Conservation (phyloP, 2,113 vertebrate genomes). For the Saccopteryx leptura region DNA sequence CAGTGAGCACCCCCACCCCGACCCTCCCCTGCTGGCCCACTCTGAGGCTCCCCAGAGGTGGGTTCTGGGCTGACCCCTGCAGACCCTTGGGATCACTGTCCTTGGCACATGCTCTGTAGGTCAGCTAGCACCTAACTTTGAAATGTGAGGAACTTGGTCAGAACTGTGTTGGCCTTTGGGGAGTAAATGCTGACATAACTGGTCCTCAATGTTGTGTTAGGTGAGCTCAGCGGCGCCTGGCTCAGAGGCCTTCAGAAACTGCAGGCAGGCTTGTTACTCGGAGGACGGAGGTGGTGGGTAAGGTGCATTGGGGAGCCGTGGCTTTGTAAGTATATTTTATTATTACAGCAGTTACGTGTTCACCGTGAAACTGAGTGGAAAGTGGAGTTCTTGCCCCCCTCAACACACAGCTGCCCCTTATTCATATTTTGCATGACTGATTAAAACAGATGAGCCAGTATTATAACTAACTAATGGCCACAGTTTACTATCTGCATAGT, state of each 20-base stretch:
- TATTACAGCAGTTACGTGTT: background rate
- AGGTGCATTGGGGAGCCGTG: background rate
- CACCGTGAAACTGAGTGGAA: background rate
- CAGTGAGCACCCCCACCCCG: background rate
- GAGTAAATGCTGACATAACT: background rate
- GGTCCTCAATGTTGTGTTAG: fast-evolving
- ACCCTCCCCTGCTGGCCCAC: background rate
- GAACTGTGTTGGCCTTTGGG: background rate
- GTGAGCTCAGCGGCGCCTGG: too few relatives aligned
- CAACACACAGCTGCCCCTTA: background rate
- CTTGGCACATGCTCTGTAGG: background rate
- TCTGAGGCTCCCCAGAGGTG: background rate
- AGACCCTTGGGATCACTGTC: background rate
- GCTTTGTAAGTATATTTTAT: background rate
- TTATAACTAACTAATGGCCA: fast-evolving
- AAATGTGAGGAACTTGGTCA: background rate
- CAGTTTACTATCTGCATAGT: fast-evolving
- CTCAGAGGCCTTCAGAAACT: background rate
- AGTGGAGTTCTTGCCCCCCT: fast-evolving
- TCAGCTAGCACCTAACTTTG: background rate
- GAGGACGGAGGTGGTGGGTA: background rate
- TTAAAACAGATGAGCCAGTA: fast-evolving
- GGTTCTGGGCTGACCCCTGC: too few relatives aligned
- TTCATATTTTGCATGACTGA: fast-evolving
- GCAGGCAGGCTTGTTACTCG: background rate